phyloP scores from a whole-genome alignment of 2,888 invertebrate species.

The Rotaria socialis region DNA sequence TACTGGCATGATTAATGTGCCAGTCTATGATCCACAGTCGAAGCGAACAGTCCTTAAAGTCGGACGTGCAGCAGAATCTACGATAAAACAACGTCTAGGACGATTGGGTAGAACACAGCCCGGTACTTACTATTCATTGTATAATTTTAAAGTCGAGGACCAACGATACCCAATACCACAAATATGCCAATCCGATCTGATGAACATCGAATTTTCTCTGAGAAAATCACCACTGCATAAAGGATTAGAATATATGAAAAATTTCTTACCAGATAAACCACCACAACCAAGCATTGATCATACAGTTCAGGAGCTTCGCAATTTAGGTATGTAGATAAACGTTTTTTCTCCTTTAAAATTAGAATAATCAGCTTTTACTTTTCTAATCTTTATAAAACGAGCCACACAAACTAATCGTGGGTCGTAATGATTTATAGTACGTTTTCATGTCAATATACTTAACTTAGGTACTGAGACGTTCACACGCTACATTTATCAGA shows the following conservation, averaged over 20 bases:
- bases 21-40: neutral
- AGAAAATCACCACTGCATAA: slow-evolving; percentile 17
- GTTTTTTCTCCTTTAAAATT: too few relatives aligned
- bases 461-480: too few relatives aligned
- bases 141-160: slow-evolving; percentile 29
- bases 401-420: too few relatives aligned
- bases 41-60: neutral
- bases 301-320: neutral
- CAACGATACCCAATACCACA: neutral
- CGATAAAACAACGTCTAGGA: slow-evolving; percentile 28
- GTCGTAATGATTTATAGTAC: too few relatives aligned
- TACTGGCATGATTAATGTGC: neutral
- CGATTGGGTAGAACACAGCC: slow-evolving; percentile 22
- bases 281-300: neutral
- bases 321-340: neutral
- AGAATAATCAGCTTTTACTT: too few relatives aligned
- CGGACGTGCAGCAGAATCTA: slow-evolving; percentile 15
- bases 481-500: too few relatives aligned
- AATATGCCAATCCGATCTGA: neutral
- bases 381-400: too few relatives aligned
- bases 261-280: neutral
- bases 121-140: neutral
- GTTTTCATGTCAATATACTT: too few relatives aligned
- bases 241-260: neutral
- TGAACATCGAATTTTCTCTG: neutral